Conservation (phyloP, 2,113 vertebrate genomes). For the Lasiurus borealis region DNA sequence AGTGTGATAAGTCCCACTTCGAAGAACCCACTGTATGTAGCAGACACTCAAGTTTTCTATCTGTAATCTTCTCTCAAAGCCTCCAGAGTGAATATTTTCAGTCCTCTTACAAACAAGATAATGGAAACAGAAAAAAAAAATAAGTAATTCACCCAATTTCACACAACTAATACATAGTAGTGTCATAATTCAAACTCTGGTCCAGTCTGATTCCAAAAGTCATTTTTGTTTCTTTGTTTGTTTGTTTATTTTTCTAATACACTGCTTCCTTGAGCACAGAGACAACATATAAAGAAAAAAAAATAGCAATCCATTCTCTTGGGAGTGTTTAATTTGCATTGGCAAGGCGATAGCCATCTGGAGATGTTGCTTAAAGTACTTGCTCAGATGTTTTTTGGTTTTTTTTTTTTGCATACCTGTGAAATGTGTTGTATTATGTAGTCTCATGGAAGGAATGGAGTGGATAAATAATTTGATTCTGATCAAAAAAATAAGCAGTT, state of each 20-base stretch:
- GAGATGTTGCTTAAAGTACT: not conserved
- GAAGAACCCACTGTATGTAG: not conserved
- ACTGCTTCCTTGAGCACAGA: constrained; percentile 12
- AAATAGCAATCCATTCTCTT: not conserved
- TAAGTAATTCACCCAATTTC: constrained; percentile 1
- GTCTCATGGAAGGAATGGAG: not conserved
- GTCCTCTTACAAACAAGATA: not conserved
- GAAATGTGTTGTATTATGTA: not conserved
- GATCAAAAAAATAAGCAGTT: not conserved
- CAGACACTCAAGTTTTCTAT: not conserved
- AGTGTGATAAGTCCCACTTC: not conserved
- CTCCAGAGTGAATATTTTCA: not conserved
- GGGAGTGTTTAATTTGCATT: constrained; percentile 49
- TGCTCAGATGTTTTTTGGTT: not conserved
- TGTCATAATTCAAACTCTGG: not conserved
- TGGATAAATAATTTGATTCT: not conserved
- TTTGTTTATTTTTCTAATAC: constrained; percentile 29
- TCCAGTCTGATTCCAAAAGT: not conserved
- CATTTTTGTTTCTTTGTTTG: constrained; percentile 38
- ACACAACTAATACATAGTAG: not conserved
- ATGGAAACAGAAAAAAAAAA: not conserved
- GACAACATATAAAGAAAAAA: not conserved
- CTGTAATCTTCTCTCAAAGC: not conserved
- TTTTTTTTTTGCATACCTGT: not conserved
- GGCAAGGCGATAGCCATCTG: constrained; percentile 30